Conservation (phyloP, 2,797 vertebrate genomes). For the Crenichthys baileyi region DNA sequence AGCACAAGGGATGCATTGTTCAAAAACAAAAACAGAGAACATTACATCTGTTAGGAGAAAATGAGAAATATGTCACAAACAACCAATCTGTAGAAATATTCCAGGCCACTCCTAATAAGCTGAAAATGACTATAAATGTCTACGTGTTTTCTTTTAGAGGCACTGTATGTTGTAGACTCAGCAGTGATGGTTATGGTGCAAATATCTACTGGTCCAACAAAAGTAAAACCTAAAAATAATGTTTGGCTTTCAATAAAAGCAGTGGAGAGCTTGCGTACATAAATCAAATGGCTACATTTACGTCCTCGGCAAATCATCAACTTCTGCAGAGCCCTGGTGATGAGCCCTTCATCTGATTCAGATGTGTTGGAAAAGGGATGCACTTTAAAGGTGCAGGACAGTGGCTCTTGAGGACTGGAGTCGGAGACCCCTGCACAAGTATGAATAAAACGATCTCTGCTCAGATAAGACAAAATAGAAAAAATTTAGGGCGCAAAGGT, state of each 20-base stretch:
- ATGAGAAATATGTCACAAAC: background rate
- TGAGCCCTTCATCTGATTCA: too few relatives aligned
- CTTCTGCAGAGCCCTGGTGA: too few relatives aligned
- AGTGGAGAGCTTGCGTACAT: too few relatives aligned
- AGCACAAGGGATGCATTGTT: background rate
- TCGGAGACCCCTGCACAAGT: background rate
- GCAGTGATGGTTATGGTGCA: background rate
- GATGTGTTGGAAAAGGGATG: too few relatives aligned
- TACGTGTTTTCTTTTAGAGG: too few relatives aligned
- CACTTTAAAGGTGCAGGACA: too few relatives aligned
- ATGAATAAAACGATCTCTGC: background rate
- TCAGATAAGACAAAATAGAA: background rate
- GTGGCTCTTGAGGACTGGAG: background rate
- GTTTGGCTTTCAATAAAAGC: background rate
- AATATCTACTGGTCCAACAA: background rate
- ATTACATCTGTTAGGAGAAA: background rate
- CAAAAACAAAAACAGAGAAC: background rate
- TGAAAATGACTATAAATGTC: too few relatives aligned
- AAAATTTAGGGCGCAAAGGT: background rate
- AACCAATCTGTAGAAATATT: background rate
- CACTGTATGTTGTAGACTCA: too few relatives aligned
- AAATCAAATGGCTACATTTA: too few relatives aligned
- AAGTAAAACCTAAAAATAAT: background rate
- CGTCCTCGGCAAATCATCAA: too few relatives aligned
- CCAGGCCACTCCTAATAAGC: too few relatives aligned